Base-by-base conservation (phyloP, 1,140 invertebrate genomes). In the Formica selysi region DNA sequence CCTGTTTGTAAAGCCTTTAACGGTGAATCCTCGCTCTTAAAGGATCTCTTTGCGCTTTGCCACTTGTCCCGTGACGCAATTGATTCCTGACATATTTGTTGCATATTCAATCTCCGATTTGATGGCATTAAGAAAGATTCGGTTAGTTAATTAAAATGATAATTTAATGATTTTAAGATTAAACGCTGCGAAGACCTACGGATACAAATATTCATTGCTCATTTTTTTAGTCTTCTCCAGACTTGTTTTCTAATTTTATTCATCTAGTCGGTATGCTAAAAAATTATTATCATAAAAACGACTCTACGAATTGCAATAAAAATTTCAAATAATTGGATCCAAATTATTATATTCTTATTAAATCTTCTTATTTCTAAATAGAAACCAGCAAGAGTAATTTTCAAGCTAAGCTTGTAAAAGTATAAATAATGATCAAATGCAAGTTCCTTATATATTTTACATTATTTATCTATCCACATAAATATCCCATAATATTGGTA, bases 1-100 rank as follows among this genome's bases (percentile, higher is more conserved):
- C 83, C 89, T 90, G 81, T 90, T 88, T 90, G 81, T 79, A 88
- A 90, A 90, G 81, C 86, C 86, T 88, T 90, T 90, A 90, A 90
- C 88, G 89, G 86, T 85, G 80, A 83, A 87, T 87, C 83, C 51
- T 86, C 68, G 74, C 76, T 89, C 76, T 44, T 64, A 76, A 90
- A 86, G 86, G 88, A 67, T 85, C 64, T 76, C 61, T 87, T 87
- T 65, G 73, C 71, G 32, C 64, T 54, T 81, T 71, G 73, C 61
- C 59, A 76, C 57, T 64, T 26, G 59, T 74, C 64, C 13, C 48
- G 22, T n/a, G 59, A 76, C 32, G 41, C 8, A 51, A 85, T 54
- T n/a, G 81, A 10, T 76, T 22, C 1, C 32, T 16, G 73, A 36
- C n/a, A 36, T 32, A 10, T 29, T 36, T n/a, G 44, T 36, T 19